A percentile compares a stretch with the other conserved stretches of the same genome.
Conservation (phyloP, 92 coral and sea anemone species). For the Porites divaricata region DNA sequence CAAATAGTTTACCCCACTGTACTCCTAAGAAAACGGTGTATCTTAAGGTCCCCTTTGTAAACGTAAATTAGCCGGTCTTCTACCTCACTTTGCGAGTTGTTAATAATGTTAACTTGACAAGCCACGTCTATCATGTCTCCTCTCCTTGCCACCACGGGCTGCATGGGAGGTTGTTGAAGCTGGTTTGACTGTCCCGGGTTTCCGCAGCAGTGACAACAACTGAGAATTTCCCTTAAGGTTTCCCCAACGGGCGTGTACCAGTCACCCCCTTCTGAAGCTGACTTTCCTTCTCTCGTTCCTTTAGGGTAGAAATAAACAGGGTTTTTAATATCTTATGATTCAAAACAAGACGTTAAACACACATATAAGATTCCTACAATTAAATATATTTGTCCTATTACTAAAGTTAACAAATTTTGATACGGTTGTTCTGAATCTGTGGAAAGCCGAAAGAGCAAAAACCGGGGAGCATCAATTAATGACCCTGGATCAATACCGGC, state of each 20-base stretch:
- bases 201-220: slow-evolving; percentile 9
- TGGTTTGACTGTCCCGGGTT: neutral
- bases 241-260: slow-evolving; percentile 21
- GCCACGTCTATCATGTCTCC: neutral
- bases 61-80: no score
- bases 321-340: neutral
- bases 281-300: slow-evolving; percentile 47
- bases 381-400: no score
- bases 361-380: no score
- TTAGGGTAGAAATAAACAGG: neutral
- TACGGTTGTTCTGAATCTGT: no score
- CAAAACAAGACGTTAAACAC: neutral
- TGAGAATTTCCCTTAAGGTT: neutral
- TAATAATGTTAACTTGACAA: neutral
- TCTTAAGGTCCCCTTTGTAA: no score
- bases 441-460: no score
- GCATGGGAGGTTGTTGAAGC: neutral
- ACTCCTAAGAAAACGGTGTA: no score
- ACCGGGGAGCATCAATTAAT: no score
- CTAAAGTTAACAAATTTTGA: no score
- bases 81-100: neutral
- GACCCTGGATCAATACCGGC: no score
- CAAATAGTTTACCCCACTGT: no score
- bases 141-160: neutral
- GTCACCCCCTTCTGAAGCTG: slow-evolving; percentile 23